These are phyloP conservation scores for Plagiodera versicolora DNA, from an alignment of 2,888 invertebrate genomes.

Conservation along the genomic window DNA sequence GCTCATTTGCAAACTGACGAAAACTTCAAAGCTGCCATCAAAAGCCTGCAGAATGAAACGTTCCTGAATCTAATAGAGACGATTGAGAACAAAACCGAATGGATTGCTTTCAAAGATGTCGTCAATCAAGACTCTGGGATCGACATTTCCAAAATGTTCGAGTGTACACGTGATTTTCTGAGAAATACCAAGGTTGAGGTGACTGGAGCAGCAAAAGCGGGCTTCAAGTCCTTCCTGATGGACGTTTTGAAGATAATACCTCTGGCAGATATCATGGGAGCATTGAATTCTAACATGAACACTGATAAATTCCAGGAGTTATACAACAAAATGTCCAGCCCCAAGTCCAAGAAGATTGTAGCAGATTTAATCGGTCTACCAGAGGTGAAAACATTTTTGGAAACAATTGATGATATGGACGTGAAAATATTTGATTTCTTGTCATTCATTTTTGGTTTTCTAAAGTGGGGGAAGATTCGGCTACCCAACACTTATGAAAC, in stretches of 20 bases:
- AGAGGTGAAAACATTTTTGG: not conserved
- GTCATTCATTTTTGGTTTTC: not conserved
- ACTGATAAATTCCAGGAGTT: not conserved
- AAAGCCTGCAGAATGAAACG: not conserved
- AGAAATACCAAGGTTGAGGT: not conserved
- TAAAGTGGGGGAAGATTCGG: not conserved
- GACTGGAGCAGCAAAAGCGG: not conserved
- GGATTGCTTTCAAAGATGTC: not conserved
- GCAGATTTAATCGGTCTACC: not conserved
- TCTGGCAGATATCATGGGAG: not conserved
- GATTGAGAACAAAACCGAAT: not conserved
- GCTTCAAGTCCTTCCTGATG: not conserved
- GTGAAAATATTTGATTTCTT: not conserved
- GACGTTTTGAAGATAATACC: not conserved
- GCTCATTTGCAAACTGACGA: not conserved
- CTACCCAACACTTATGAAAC: not conserved
- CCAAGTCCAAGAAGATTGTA: not conserved
- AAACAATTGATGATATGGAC: not conserved
- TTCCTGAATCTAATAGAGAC: not conserved
- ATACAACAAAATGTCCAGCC: not conserved
- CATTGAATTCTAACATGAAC: not conserved
- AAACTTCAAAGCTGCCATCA: not conserved
- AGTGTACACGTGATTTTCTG: not conserved
- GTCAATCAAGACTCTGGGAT: not conserved
- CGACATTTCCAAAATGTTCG: not conserved